Base-by-base conservation (phyloP, 1,140 invertebrate species). In the Panulirus ornatus region DNA sequence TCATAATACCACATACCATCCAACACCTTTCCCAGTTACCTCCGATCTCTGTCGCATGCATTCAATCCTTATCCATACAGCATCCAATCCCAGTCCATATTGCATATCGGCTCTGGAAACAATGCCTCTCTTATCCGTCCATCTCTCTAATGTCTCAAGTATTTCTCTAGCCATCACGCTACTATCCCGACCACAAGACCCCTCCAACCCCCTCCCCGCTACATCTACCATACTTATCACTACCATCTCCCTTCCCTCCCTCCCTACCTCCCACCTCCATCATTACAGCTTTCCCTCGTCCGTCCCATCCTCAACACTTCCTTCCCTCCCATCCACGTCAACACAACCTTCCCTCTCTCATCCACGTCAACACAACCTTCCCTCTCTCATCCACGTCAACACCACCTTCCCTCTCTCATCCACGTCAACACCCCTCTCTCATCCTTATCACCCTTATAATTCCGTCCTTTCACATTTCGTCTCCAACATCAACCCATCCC, bases 281-380 rank as follows among this genome's bases (percentile, higher is more conserved):
- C 19, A 2, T 19, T 44, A 1, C 73, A 42, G 8, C 38, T 76
- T 42, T 22, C 40, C 27, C 19, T 44, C 22, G 1, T 34, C 30
- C 9, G 38, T n/a, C 73, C n/a, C 40, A n/a, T 2, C 19, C 36
- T 22, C 73, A n/a, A 8, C 40, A 47, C 38, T 19, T 22, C 73
- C 40, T 1, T 22, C 19, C 73, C 34, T 19, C 73, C 73, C 14
- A 42, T 42, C 73, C 42, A 9, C 40, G 75, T 0, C 75, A 75
- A 34, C 27, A 42, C 44, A 44, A 78, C 36, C n/a, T 22, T 47
- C 36, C 30, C 42, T 78, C 75, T 47, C 75, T 78, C 75, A 27
- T 30, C 47, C 42, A 5, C 75, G 75, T 0, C 75, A 75, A 34
- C 27, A 42, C 44, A 44, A 78, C 36, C n/a, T 22, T 34, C 40